phyloP scores from a whole-genome alignment of 2,797 vertebrate genomes.

The Orientallactaga sibirica region DNA sequence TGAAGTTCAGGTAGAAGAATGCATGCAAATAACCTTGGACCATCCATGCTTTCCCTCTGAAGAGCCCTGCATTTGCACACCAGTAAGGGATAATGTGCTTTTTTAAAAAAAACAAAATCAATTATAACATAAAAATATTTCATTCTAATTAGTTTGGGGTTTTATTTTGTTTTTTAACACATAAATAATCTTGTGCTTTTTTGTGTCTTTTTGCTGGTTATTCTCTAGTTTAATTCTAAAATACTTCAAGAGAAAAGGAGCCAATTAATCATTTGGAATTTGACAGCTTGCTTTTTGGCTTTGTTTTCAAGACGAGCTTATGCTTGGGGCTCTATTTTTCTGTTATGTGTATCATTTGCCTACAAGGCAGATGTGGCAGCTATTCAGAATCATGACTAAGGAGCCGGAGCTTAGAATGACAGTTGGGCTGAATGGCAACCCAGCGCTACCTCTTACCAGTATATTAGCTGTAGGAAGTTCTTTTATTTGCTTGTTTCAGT shows the following conservation, averaged over 20 bases:
- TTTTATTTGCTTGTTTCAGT: background rate
- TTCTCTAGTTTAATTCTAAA: slow-evolving; percentile 27
- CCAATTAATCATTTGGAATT: background rate
- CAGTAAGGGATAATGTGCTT: background rate
- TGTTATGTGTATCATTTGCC: background rate
- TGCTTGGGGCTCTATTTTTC: background rate
- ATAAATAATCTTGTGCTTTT: background rate
- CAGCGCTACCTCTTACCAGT: background rate
- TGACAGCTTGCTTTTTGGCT: background rate
- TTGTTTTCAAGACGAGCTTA: background rate
- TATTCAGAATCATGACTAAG: slow-evolving; percentile 11
- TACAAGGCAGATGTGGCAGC: background rate
- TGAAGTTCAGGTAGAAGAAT: background rate
- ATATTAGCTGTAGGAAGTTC: background rate
- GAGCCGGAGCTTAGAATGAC: background rate
- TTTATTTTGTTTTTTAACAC: slow-evolving; percentile 6
- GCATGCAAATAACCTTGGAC: too few species aligned
- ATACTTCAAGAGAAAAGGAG: background rate
- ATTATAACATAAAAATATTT: background rate
- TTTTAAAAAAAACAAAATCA: background rate
- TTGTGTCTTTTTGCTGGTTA: background rate
- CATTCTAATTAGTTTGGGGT: background rate
- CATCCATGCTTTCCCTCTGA: background rate
- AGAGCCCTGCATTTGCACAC: background rate
- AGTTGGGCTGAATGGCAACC: background rate